Percentiles rank a stretch among this genome's conserved stretches.
These are phyloP conservation scores for Melipona bicolor DNA, from an alignment of 2,888 invertebrate genomes.

Conservation along the genomic window DNA sequence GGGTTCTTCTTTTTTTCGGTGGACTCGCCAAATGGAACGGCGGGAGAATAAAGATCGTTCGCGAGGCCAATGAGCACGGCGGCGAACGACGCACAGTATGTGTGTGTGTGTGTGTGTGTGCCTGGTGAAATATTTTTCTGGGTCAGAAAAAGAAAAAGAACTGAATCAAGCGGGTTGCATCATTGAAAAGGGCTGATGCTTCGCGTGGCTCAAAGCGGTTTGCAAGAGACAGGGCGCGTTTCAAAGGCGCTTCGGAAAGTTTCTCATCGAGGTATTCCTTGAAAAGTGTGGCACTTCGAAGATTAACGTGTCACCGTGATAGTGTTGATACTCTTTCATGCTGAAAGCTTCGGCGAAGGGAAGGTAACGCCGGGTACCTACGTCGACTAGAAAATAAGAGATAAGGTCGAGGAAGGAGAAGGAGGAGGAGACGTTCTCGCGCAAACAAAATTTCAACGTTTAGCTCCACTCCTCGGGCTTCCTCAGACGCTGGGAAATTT, in stretches of 20 bases:
- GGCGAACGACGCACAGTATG: background rate
- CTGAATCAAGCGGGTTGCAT: slow-evolving; percentile 52
- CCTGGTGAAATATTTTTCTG: slow-evolving; percentile 51
- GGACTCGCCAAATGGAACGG: background rate
- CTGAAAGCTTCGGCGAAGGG: slow-evolving; percentile 37
- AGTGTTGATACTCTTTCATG: slow-evolving; percentile 56
- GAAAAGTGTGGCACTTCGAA: slow-evolving; percentile 55
- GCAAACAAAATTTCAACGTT: slow-evolving; percentile 26
- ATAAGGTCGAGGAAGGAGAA: slow-evolving; percentile 14
- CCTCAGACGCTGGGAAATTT: background rate
- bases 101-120: background rate
- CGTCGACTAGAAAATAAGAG: slow-evolving; percentile 49
- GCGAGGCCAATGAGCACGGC: slow-evolving; percentile 44
- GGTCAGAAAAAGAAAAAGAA: slow-evolving; percentile 31
- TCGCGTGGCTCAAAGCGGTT: slow-evolving; percentile 49
- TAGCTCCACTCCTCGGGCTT: background rate
- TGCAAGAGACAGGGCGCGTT: slow-evolving; percentile 52
- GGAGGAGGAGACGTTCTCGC: background rate
- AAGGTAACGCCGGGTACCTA: slow-evolving; percentile 20
- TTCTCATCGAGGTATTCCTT: slow-evolving; percentile 45
- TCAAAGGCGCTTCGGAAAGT: slow-evolving; percentile 57
- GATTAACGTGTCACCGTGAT: slow-evolving; percentile 57
- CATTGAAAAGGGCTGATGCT: slow-evolving; percentile 57
- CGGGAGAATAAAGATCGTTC: background rate
- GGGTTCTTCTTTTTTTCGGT: background rate